These are phyloP conservation scores for Tenthredo distinguenda DNA, from an alignment of 2,888 invertebrate genomes.

Conservation along the genomic window DNA sequence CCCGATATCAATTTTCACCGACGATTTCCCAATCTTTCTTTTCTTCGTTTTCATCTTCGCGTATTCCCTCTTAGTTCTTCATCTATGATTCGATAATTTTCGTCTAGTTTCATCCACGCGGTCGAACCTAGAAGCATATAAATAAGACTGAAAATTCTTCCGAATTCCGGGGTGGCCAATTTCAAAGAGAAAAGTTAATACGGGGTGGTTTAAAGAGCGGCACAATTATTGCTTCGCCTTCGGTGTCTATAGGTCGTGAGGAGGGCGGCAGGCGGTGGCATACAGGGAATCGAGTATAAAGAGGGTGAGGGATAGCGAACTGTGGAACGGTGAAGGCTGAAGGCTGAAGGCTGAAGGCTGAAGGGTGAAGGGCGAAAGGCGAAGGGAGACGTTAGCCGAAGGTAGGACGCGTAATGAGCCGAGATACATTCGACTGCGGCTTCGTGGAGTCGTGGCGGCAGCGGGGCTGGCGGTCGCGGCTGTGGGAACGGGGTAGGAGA, in stretches of 20 bases:
- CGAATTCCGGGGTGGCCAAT: neutral
- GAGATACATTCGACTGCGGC: constrained; percentile 67
- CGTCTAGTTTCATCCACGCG: neutral
- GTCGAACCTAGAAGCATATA: neutral
- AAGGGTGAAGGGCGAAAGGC: constrained; percentile 53
- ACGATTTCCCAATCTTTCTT: neutral
- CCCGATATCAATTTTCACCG: constrained; percentile 42
- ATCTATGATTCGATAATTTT: neutral
- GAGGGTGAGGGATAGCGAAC: constrained; percentile 54
- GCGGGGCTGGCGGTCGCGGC: constrained; percentile 61
- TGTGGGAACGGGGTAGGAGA: constrained; percentile 56
- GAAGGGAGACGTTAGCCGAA: constrained; percentile 67
- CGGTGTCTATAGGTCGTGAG: constrained; percentile 47
- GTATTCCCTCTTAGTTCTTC: neutral
- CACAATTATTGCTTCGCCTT: constrained; percentile 41
- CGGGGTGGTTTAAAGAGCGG: neutral
- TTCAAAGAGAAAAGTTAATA: constrained; percentile 30
- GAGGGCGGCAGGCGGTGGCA: constrained; percentile 57
- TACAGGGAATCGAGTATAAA: constrained; percentile 58
- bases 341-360: constrained; percentile 11
- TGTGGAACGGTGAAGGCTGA: neutral
- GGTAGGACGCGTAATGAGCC: constrained; percentile 73
- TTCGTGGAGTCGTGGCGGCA: constrained; percentile 57
- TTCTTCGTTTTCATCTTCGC: neutral
- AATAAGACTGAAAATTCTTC: neutral